Conservation (phyloP, 2,888 invertebrate genomes). For the Coremacera marginata region DNA sequence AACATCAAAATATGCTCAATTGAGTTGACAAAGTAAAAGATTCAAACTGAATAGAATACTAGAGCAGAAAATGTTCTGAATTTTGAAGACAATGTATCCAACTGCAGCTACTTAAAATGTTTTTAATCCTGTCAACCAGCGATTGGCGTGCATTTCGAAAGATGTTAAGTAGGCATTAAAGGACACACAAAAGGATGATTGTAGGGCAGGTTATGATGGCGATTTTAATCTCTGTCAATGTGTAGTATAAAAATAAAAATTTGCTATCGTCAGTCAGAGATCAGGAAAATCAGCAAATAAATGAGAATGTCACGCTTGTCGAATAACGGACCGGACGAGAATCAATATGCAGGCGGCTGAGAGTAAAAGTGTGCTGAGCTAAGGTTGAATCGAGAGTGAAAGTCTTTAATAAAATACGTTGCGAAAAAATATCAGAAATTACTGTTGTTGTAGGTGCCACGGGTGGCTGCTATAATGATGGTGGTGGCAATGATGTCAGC, state of each 20-base stretch:
- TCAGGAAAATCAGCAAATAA: slow-evolving; percentile 58
- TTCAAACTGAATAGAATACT: not conserved
- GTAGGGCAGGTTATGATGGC: slow-evolving; percentile 35
- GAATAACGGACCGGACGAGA: slow-evolving; percentile 3
- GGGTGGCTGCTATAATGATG: not conserved
- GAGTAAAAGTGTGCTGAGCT: slow-evolving; percentile 32
- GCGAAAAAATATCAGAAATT: not conserved
- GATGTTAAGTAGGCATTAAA: slow-evolving; percentile 38
- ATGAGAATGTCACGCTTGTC: slow-evolving; percentile 68
- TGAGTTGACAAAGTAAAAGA: slow-evolving; percentile 41
- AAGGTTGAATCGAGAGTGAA: slow-evolving; percentile 10
- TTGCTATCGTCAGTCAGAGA: slow-evolving; percentile 27
- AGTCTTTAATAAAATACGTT: slow-evolving; percentile 17
- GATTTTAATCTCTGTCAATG: slow-evolving; percentile 52
- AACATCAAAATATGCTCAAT: slow-evolving; percentile 50
- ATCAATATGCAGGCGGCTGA: slow-evolving; percentile 42
- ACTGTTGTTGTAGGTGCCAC: not conserved
- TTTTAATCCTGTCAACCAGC: slow-evolving; percentile 63
- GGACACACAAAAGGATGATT: slow-evolving; percentile 30
- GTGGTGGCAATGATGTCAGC: slow-evolving; percentile 16
- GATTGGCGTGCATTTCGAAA: slow-evolving; percentile 57
- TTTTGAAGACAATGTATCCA: slow-evolving; percentile 16
- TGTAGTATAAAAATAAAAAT: slow-evolving; percentile 34
- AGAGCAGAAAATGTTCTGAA: not conserved
- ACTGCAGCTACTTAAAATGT: slow-evolving; percentile 41